Conservation (phyloP, 1,140 invertebrate species). For the Leptoteleia sp. region DNA sequence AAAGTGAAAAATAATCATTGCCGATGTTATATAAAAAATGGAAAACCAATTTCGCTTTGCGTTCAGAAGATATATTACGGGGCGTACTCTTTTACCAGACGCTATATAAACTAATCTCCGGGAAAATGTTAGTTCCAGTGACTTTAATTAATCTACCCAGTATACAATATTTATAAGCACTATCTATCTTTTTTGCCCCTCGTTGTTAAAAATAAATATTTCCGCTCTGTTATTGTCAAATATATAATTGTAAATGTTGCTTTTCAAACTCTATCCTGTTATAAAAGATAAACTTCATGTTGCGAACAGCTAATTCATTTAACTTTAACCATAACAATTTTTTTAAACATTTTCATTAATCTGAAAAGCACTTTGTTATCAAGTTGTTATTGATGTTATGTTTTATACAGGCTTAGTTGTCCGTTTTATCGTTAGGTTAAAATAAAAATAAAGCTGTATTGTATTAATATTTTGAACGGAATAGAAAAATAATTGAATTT, state of each 20-base stretch:
- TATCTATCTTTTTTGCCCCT: background rate
- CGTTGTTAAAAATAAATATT: too few species aligned
- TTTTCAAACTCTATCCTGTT: too few species aligned
- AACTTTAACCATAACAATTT: background rate
- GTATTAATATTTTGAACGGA: too few species aligned
- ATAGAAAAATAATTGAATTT: too few species aligned
- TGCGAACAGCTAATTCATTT: too few species aligned
- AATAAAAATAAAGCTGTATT: too few species aligned
- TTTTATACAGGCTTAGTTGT: too few species aligned
- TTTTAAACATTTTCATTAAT: conserved; percentile 19
- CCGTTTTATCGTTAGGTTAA: too few species aligned
- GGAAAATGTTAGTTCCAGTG: conserved; percentile 8
- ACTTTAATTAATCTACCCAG: conserved; percentile 32
- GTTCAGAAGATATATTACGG: conserved; percentile 7
- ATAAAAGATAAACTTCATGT: too few species aligned
- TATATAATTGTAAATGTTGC: too few species aligned
- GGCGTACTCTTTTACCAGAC: background rate
- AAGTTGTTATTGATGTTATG: conserved; percentile 9
- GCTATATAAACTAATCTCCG: background rate
- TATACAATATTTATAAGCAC: conserved; percentile 9
- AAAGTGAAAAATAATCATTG: conserved; percentile 45
- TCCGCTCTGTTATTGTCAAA: too few species aligned
- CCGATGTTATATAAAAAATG: conserved; percentile 46
- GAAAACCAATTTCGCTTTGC: conserved; percentile 40
- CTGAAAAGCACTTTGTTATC: conserved; percentile 15